Base-by-base conservation (phyloP, 2,888 invertebrate genomes). In the Brachycybe producta region DNA sequence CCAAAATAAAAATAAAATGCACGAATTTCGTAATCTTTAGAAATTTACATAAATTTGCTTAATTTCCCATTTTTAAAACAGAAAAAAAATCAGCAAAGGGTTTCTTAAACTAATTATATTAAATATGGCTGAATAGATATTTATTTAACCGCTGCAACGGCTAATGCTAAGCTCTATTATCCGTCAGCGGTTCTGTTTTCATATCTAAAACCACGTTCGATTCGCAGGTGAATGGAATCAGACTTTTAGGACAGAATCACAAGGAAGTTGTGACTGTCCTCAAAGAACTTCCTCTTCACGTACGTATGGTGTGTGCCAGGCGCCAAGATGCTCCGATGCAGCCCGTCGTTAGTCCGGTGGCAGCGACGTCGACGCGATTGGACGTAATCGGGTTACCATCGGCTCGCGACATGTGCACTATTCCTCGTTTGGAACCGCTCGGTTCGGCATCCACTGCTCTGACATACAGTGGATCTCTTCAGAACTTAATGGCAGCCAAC, bases 211-310 rank as follows among this genome's bases (percentile, higher is more conserved):
- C n/a, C n/a, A n/a, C n/a, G n/a, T n/a, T n/a, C n/a, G n/a, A n/a
- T n/a, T n/a, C n/a, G 60, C 79, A 91, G 78, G 91, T 92, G 47
- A 94, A 95, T 69, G 88, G 90, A 0, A 81, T 84, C 63, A 77
- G 84, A 52, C 69, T 91, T 46, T 73, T 88, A 52, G 92, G 97
- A 13, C 83, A 91, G 78, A 90, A 91, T 67, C 92, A 94, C 70
- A 75, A 90, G 61, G 91, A 91, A 65, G 94, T 95, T 56, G 90
- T 94, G 54, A 82, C 84, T 52, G 90, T 90, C 58, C 73, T 95
- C 39, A 91, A 92, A 71, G 90, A 90, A 65, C 70, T 91, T 58
- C 90, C 91, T 1, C 77, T 84, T 61, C 80, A 85, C 64, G 90
- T 92, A 57, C 80, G 87, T 60, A 83, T 92, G 79, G 88, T 91